Evolutionary conservation across 1,140 invertebrate species (phyloP).

Genomic region (Drosophila pandora): DNA sequence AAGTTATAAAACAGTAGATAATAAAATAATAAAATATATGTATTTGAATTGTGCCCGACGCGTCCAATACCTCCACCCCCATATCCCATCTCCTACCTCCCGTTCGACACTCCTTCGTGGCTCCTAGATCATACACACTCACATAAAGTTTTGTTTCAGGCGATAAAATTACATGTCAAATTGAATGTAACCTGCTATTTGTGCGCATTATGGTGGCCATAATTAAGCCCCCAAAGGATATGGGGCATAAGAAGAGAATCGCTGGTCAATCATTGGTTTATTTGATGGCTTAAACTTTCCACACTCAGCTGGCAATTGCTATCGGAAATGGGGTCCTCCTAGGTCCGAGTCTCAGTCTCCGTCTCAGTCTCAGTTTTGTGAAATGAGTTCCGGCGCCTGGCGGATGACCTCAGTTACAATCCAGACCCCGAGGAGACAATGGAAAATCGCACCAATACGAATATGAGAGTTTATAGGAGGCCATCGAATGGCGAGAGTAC

Average conservation of each 20-base stretch:
- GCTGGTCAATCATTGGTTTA: conserved; percentile 76
- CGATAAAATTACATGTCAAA: conserved; percentile 81
- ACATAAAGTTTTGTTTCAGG: conserved; percentile 64
- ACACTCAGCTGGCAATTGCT: conserved; percentile 27
- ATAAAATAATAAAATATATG: conserved; percentile 82
- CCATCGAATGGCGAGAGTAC: not conserved
- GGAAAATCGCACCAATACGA: conserved; percentile 6
- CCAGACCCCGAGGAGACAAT: conserved; percentile 10
- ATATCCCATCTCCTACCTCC: not conserved
- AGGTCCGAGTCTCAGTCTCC: not conserved
- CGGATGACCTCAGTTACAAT: conserved; percentile 59
- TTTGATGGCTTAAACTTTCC: conserved; percentile 71
- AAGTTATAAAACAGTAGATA: conserved; percentile 83
- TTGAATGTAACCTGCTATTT: conserved; percentile 81
- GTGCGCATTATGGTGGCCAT: conserved; percentile 72
- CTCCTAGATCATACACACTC: conserved; percentile 2
- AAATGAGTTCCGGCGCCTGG: conserved; percentile 57
- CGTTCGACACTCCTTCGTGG: conserved; percentile 4
- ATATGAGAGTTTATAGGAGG: not conserved
- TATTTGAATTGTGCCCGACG: conserved; percentile 74
- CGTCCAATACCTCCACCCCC: conserved; percentile 17
- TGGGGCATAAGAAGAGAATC: conserved; percentile 20
- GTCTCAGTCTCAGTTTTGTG: not conserved
- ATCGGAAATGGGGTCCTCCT: conserved; percentile 4
- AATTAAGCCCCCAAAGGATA: conserved; percentile 59